Percentiles rank a stretch among this genome's conserved stretches.
These are phyloP conservation scores for Enteromius thamalakanensis DNA, from an alignment of 2,797 vertebrate genomes.

Conservation along the genomic window DNA sequence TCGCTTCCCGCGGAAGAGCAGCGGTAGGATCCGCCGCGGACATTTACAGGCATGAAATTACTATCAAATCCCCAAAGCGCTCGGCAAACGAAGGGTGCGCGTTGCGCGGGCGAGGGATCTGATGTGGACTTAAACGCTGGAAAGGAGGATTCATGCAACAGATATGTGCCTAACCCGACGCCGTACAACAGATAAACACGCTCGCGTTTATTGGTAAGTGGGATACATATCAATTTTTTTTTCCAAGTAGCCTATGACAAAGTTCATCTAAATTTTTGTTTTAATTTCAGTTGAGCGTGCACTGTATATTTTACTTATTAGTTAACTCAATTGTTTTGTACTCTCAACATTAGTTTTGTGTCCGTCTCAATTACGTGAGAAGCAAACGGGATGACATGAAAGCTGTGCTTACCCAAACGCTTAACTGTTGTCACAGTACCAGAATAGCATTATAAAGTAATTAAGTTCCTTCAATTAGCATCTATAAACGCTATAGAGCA, in stretches of 20 bases:
- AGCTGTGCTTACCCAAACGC: slow-evolving; percentile 68
- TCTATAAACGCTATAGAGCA: slow-evolving; percentile 72
- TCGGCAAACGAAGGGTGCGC: slow-evolving; percentile 58
- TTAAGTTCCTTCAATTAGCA: slow-evolving; percentile 82
- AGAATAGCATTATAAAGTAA: slow-evolving; percentile 80
- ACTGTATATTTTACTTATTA: not conserved
- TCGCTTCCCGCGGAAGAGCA: slow-evolving; percentile 65
- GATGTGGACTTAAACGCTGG: slow-evolving; percentile 60
- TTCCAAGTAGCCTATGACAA: not conserved
- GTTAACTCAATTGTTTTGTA: not conserved
- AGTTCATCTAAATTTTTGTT: not conserved
- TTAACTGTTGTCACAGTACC: slow-evolving; percentile 71
- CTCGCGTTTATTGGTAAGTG: slow-evolving; percentile 19
- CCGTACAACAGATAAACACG: not conserved
- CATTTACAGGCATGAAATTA: slow-evolving; percentile 69
- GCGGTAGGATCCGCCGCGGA: slow-evolving; percentile 62
- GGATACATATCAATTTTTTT: not conserved
- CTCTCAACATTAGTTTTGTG: slow-evolving; percentile 34
- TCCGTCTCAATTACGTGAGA: slow-evolving; percentile 41
- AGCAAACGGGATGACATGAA: slow-evolving; percentile 72
- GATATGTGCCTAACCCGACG: not conserved
- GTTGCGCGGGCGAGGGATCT: slow-evolving; percentile 57
- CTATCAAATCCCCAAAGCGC: slow-evolving; percentile 66
- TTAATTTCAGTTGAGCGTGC: not conserved
- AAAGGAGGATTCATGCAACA: slow-evolving; percentile 51